Percentiles rank a stretch among this genome's conserved stretches.
phyloP scores from a whole-genome alignment of 2,113 vertebrate species.

The Epinephelus cyanopodus region DNA sequence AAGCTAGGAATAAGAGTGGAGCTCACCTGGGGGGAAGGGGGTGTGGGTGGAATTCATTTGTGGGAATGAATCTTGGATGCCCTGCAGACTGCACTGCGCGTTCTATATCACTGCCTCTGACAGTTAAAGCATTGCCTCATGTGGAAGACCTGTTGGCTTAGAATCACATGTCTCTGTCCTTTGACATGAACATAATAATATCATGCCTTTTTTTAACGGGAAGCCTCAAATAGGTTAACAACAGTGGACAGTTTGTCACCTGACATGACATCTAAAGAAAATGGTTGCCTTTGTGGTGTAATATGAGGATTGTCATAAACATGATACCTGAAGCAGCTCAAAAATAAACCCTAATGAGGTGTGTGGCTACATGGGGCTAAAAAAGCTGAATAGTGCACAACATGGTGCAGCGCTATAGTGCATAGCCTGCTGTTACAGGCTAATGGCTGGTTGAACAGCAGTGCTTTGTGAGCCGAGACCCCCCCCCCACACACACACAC shows the following conservation, averaged over 20 bases:
- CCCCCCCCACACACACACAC: conserved; percentile 20
- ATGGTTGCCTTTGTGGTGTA: neutral
- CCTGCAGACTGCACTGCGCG: conserved; percentile 6
- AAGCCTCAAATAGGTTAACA: conserved; percentile 32
- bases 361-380: neutral
- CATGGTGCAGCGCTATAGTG: conserved; percentile 3
- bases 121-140: conserved; percentile 36
- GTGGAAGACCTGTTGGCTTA: conserved; percentile 21
- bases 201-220: conserved; percentile 23
- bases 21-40: conserved; percentile 22
- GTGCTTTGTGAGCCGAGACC: conserved; percentile 70
- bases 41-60: neutral
- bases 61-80: conserved; percentile 12
- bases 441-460: conserved; percentile 64
- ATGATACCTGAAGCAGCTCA: neutral
- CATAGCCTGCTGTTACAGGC: conserved; percentile 37
- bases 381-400: neutral
- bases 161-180: conserved; percentile 46
- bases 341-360: neutral
- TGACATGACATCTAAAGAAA: neutral
- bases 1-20: conserved; percentile 23
- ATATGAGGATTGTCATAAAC: neutral
- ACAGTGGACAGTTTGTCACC: conserved; percentile 1
- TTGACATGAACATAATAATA: conserved; percentile 10
- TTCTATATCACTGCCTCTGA: conserved; percentile 30